phyloP scores from a whole-genome alignment of 2,888 invertebrate species.

The Tiliacea aurago region DNA sequence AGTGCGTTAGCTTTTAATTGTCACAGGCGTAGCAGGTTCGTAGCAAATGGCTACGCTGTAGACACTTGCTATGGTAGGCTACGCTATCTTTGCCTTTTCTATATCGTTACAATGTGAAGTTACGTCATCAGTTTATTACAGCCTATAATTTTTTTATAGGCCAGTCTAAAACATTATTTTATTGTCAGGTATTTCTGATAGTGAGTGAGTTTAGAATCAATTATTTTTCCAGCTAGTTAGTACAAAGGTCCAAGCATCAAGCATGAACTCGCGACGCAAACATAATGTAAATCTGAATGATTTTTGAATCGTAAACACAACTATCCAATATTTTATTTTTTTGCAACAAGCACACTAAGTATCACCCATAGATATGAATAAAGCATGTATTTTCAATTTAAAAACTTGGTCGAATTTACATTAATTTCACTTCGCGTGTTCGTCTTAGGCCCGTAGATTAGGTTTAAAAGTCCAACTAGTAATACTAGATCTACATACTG shows the following conservation, averaged over 20 bases:
- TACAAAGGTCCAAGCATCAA: background rate
- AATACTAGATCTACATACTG: background rate
- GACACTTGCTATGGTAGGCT: background rate
- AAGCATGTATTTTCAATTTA: background rate
- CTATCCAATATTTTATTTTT: no score
- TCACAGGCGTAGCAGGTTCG: no score
- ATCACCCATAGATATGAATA: no score
- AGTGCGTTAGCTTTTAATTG: no score
- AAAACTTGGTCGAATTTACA: no score
- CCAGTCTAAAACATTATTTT: background rate
- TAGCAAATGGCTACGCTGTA: slow-evolving; percentile 26
- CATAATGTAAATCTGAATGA: no score
- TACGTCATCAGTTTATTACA: background rate
- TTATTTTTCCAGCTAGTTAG: background rate
- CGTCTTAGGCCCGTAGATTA: background rate
- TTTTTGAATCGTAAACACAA: no score
- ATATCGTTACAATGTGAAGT: background rate
- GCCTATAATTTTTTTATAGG: background rate
- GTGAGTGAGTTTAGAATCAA: background rate
- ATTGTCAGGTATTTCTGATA: background rate
- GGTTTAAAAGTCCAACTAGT: background rate
- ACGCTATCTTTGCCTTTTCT: background rate
- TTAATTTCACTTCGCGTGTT: background rate
- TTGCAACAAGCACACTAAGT: no score
- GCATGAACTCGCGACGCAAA: background rate